These are phyloP conservation scores for Seriola aureovittata DNA, from an alignment of 2,113 vertebrate species.

Conservation along the genomic window DNA sequence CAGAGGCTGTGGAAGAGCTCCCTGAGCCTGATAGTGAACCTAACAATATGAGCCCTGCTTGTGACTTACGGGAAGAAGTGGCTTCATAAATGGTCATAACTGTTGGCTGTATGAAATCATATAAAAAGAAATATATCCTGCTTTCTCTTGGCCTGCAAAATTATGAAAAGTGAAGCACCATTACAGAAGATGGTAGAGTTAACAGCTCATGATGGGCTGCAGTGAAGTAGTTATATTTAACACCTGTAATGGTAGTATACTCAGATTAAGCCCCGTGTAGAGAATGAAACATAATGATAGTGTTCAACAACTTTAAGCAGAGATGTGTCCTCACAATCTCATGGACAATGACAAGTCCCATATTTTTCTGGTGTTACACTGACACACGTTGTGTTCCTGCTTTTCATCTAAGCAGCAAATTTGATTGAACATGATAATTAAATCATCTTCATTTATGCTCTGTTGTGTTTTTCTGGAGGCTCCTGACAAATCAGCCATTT, in stretches of 20 bases:
- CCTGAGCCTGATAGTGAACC: not conserved
- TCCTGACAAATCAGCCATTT: too few relatives aligned
- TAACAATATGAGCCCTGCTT: slow-evolving; percentile 9
- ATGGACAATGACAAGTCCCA: not conserved
- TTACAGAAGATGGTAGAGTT: slow-evolving; percentile 2
- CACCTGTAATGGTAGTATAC: not conserved
- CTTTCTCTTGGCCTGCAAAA: not conserved
- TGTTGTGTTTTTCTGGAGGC: not conserved
- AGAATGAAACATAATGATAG: not conserved
- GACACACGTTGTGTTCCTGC: not conserved
- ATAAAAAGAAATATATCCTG: slow-evolving; percentile 50
- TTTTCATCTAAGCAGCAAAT: not conserved
- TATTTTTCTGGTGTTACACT: not conserved
- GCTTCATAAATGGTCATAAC: slow-evolving; percentile 43
- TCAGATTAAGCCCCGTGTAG: not conserved
- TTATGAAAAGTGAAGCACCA: slow-evolving; percentile 28
- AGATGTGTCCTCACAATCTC: not conserved
- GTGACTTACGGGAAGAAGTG: slow-evolving; percentile 44
- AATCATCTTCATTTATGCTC: not conserved
- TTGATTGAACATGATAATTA: not conserved
- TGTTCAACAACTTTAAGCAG: not conserved
- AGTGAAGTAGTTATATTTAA: slow-evolving; percentile 9
- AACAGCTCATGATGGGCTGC: slow-evolving; percentile 1
- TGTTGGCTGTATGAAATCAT: slow-evolving; percentile 32
- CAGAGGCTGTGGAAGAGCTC: slow-evolving; percentile 9